Evolutionary conservation across 1,140 invertebrate genomes (phyloP).

Genomic region (Grapholita molesta): DNA sequence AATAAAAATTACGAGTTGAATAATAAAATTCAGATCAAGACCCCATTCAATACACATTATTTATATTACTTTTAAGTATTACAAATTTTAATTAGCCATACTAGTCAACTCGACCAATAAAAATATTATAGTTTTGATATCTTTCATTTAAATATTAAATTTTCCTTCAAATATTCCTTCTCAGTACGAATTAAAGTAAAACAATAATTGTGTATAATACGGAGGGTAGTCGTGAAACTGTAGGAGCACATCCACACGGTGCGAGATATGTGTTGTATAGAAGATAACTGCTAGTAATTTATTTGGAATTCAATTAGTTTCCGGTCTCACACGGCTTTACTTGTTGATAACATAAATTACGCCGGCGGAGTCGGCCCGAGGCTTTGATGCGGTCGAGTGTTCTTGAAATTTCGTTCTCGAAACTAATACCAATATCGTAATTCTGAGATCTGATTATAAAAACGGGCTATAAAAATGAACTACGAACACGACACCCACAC

Average conservation of each 20-base stretch:
- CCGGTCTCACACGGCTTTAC: constrained; percentile 43
- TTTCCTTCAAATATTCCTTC: too few species aligned
- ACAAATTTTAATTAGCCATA: too few species aligned
- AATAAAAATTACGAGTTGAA: too few species aligned
- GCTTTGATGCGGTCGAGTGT: constrained; percentile 43
- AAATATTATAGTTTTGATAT: too few species aligned
- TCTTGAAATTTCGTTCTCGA: constrained; percentile 27
- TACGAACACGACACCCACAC: too few species aligned
- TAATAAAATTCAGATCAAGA: too few species aligned
- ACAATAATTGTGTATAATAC: too few species aligned
- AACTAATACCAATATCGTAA: neutral
- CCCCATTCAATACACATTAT: too few species aligned
- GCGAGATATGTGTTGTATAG: neutral
- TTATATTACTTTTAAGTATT: too few species aligned
- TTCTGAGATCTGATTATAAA: constrained; percentile 6
- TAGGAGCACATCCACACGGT: neutral
- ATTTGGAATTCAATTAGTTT: constrained; percentile 59
- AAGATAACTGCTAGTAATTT: constrained; percentile 30
- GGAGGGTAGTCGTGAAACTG: neutral
- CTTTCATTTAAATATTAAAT: too few species aligned
- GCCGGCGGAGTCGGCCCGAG: constrained; percentile 28
- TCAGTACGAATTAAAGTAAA: too few species aligned
- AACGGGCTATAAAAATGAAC: neutral
- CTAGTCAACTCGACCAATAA: too few species aligned
- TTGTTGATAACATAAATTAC: constrained; percentile 48